These are phyloP conservation scores for Pseudolaguvia tuberculata DNA, from an alignment of 2,113 vertebrate genomes.

Conservation along the genomic window DNA sequence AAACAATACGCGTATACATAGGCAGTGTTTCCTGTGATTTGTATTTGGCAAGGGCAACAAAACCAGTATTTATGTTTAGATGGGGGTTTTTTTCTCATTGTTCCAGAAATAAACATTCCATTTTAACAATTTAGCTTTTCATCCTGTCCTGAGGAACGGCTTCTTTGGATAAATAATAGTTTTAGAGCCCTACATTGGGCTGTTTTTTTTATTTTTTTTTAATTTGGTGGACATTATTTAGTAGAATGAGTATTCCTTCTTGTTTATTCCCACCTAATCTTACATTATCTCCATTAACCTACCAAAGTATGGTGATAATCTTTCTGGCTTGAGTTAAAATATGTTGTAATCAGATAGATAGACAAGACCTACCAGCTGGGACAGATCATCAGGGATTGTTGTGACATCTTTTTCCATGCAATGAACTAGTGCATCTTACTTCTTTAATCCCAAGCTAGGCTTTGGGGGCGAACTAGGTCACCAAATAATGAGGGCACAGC, in stretches of 20 bases:
- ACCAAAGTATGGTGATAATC: constrained; percentile 1
- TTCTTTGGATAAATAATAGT: neutral
- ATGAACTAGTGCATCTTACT: constrained; percentile 35
- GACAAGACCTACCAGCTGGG: constrained; percentile 33
- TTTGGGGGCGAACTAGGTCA: constrained; percentile 59
- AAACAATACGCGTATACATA: too few species aligned
- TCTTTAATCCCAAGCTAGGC: constrained; percentile 51
- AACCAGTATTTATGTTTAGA: neutral
- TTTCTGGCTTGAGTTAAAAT: constrained; percentile 11
- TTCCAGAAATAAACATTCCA: too few species aligned
- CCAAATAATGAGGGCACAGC: constrained; percentile 58
- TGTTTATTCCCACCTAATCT: neutral
- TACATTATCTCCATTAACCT: neutral
- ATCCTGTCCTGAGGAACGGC: too few species aligned
- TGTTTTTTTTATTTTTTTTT: neutral
- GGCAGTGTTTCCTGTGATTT: too few species aligned
- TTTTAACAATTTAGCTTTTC: too few species aligned
- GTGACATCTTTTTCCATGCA: constrained; percentile 19
- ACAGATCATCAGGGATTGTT: constrained; percentile 12
- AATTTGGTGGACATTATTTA: neutral
- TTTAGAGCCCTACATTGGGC: neutral
- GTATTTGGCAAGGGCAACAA: neutral
- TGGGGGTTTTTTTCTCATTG: neutral
- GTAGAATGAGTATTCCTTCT: neutral
- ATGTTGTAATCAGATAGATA: constrained; percentile 27